Base-by-base conservation (phyloP, 2,888 invertebrate genomes). In the Synergus umbraculus region DNA sequence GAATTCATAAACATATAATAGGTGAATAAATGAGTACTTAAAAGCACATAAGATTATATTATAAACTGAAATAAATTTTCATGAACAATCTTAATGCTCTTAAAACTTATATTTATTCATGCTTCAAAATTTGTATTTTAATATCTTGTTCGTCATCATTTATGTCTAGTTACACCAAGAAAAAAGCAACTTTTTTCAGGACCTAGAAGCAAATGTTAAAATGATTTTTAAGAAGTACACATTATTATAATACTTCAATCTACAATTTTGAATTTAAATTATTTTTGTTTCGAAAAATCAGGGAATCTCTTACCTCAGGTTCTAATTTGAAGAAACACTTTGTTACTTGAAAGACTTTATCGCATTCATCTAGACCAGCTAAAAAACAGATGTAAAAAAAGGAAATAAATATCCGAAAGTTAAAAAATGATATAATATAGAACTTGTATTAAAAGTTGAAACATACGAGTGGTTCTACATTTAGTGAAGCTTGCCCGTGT, bases 331-430 rank as follows among this genome's bases (percentile, higher is more conserved):
- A 84, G 80, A 86, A 90, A 85, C 91, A 91, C 66, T 86, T 87
- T 15, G 87, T 87, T 37, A 91, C 85, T 80, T 86, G 85, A 66
- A 87, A 91, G 8, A 89, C 90, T 81, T 85, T 91, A 77, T 90
- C 90, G 77, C 91, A 91, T 12, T 82, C 69, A 82, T 90, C 85
- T 12, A 80, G 79, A 4, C 86, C 87, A 37, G 84, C 91, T 91
- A 76, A 29, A 85, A 78, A 18, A 78, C 22, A 29, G 22, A 29
- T 29, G 22, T 29, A 2, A 37, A 37, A 37, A 37, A 37, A 37
- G 0, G 5, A 5, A 37, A 37, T 37, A 37, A 37, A 37, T 37
- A 37, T 7, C 37, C 37, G 37, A 5, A 37, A 37, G 5, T 5
- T 37, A 0, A 0, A 37, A 37, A 37, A 37, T 7, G 7, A 37